These are phyloP conservation scores for Tetrapedia diversipes DNA, from an alignment of 2,888 invertebrate genomes.

Conservation along the genomic window DNA sequence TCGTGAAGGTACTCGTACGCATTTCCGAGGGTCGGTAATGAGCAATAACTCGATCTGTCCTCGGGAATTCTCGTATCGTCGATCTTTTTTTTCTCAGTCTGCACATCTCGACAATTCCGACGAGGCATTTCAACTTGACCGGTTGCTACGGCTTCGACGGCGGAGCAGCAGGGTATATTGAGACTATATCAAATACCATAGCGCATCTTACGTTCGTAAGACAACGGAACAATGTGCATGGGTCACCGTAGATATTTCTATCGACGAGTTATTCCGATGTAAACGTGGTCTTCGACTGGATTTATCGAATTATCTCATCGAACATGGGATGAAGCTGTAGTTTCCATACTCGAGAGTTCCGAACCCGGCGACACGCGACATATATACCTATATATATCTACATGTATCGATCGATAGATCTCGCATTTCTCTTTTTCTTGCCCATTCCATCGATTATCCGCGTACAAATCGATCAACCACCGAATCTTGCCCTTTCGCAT, in stretches of 20 bases:
- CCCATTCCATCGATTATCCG: not conserved
- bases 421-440: conserved; percentile 22
- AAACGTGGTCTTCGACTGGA: conserved; percentile 61
- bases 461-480: not conserved
- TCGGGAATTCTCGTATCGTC: conserved; percentile 59
- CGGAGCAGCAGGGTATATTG: conserved; percentile 44
- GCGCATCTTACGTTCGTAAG: conserved; percentile 57
- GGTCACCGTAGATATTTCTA: conserved; percentile 50
- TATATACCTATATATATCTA: conserved; percentile 19
- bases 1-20: conserved; percentile 46
- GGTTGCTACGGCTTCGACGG: conserved; percentile 55
- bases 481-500: too few species aligned
- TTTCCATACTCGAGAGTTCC: conserved; percentile 54
- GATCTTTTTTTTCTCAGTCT: conserved; percentile 55
- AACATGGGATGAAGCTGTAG: conserved; percentile 58
- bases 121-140: conserved; percentile 56
- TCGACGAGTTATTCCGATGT: conserved; percentile 50
- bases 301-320: conserved; percentile 57
- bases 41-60: conserved; percentile 47
- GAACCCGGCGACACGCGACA: conserved; percentile 33
- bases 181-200: conserved; percentile 57
- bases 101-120: conserved; percentile 40
- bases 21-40: conserved; percentile 50
- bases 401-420: conserved; percentile 28
- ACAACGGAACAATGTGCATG: conserved; percentile 52